These are phyloP conservation scores for Neolamprologus kungweensis DNA, from an alignment of 2,113 vertebrate genomes.

Conservation along the genomic window DNA sequence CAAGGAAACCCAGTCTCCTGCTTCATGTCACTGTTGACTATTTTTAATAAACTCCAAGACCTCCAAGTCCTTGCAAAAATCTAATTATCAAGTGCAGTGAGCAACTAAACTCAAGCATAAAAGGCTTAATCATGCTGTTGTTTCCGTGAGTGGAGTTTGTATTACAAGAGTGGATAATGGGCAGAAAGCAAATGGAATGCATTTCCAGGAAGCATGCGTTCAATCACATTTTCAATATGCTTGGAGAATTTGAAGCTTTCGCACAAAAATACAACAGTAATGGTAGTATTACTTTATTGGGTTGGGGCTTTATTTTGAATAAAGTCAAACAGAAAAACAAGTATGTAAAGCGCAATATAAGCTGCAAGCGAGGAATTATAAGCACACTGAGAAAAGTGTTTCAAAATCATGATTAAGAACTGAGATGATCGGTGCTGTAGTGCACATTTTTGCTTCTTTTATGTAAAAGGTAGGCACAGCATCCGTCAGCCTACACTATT, in stretches of 20 bases:
- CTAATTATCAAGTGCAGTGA: background rate
- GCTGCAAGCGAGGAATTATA: background rate
- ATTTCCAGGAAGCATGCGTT: background rate
- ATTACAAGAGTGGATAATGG: background rate
- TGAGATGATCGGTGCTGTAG: rapidly evolving
- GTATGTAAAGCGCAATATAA: background rate
- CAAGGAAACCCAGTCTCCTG: background rate
- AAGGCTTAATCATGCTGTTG: background rate
- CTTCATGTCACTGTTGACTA: background rate
- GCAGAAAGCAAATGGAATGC: background rate
- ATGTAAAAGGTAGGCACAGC: background rate
- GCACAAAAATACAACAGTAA: background rate
- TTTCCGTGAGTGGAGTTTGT: background rate
- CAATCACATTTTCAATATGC: background rate
- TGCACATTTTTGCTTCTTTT: background rate
- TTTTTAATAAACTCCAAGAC: background rate
- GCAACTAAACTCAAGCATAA: background rate
- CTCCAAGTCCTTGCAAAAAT: background rate
- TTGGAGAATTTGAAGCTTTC: background rate
- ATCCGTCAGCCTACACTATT: background rate
- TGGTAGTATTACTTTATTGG: background rate
- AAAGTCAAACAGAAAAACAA: background rate
- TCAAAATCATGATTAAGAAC: background rate
- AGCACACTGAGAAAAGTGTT: background rate
- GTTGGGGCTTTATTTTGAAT: background rate